A percentile compares a stretch with the other conserved stretches of the same genome.
Evolutionary conservation across 35 echinoderm and acorn worm genomes (phyloP).

Genomic region (Lytechinus variegatus): DNA sequence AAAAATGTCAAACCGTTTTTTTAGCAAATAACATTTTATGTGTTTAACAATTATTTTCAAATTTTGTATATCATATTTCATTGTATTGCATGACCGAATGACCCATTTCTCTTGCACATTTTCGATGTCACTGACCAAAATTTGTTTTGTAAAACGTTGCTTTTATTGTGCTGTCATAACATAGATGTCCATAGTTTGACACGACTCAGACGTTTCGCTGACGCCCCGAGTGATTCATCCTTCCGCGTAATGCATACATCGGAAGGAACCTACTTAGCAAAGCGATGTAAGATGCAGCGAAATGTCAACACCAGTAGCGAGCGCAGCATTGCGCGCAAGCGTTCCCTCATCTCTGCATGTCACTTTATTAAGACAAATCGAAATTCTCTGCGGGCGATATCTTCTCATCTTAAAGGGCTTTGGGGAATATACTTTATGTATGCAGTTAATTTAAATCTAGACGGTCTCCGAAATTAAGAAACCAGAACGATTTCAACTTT

Average conservation of each 20-base stretch:
- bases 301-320: conserved; percentile 21
- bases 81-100: neutral
- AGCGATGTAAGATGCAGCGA: conserved; percentile 35
- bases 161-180: conserved; percentile 46
- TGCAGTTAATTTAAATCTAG: too few species aligned
- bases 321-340: neutral
- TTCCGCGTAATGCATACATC: neutral
- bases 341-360: neutral
- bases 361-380: neutral
- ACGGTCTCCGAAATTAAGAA: too few species aligned
- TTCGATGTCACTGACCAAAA: neutral
- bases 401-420: neutral
- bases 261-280: conserved; percentile 25
- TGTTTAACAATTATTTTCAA: neutral
- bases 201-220: conserved; percentile 31
- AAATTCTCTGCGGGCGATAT: neutral
- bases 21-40: too few species aligned
- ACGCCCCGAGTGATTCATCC: conserved; percentile 25
- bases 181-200: neutral
- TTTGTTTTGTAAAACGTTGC: neutral
- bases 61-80: neutral
- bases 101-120: neutral
- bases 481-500: too few species aligned
- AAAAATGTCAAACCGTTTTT: too few species aligned
- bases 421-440: too few species aligned